A percentile compares a stretch with the other conserved stretches of the same genome.
phyloP scores from a whole-genome alignment of 2,888 invertebrate genomes.

The Tortricodes alternella region DNA sequence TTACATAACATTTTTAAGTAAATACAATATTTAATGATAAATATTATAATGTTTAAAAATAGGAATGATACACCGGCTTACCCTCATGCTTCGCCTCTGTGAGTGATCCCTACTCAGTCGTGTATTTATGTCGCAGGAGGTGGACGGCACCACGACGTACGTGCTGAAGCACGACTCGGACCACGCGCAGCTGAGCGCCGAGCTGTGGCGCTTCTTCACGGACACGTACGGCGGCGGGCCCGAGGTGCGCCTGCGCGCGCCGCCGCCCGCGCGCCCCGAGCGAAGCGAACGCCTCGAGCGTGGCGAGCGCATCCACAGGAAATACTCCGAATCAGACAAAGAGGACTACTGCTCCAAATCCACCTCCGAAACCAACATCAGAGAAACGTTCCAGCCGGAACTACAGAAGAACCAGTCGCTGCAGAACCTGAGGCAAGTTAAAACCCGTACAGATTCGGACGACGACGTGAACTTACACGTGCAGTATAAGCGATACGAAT shows the following conservation, averaged over 20 bases:
- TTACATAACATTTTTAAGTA: too few relatives aligned
- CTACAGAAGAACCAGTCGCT: slow-evolving; percentile 74
- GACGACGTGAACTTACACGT: slow-evolving; percentile 60
- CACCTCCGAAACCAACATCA: slow-evolving; percentile 64
- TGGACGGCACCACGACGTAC: slow-evolving; percentile 62
- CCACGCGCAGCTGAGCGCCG: slow-evolving; percentile 91
- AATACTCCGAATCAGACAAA: slow-evolving; percentile 70
- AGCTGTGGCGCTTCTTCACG: slow-evolving; percentile 93
- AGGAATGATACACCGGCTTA: too few relatives aligned
- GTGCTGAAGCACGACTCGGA: slow-evolving; percentile 79
- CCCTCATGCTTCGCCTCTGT: too few relatives aligned
- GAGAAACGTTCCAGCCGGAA: slow-evolving; percentile 57
- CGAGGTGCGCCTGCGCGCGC: slow-evolving; percentile 82
- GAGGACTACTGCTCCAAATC: slow-evolving; percentile 73
- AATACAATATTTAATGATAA: too few relatives aligned
- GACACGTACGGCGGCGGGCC: slow-evolving; percentile 96
- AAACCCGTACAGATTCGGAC: slow-evolving; percentile 60
- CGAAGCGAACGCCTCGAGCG: slow-evolving; percentile 16
- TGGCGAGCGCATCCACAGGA: slow-evolving; percentile 49
- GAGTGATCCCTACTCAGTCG: neutral
- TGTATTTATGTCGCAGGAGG: slow-evolving; percentile 56
- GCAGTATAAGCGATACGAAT: slow-evolving; percentile 56
- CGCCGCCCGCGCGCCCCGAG: slow-evolving; percentile 34
- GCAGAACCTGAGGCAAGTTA: slow-evolving; percentile 65
- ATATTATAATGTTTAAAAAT: too few relatives aligned